phyloP scores from a whole-genome alignment of 2,797 vertebrate genomes.

The Aeoliscus strigatus region DNA sequence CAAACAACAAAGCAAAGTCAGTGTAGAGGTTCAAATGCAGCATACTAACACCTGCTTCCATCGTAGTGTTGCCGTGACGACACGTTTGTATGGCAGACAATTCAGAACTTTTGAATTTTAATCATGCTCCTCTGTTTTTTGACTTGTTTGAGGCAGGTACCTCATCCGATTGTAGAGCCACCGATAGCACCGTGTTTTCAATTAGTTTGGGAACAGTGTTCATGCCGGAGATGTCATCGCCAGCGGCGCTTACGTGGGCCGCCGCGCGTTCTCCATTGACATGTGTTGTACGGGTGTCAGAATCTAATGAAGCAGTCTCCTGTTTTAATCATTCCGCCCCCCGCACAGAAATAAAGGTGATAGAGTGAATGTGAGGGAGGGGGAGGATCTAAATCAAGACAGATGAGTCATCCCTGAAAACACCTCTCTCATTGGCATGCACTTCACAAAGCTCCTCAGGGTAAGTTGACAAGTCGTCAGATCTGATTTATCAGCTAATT shows the following conservation, averaged over 20 bases:
- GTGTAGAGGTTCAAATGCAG: too few species aligned
- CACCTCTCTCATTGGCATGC: slow-evolving; percentile 50
- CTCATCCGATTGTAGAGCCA: too few species aligned
- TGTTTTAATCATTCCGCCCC: slow-evolving; percentile 61
- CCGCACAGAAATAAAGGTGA: slow-evolving; percentile 22
- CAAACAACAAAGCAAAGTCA: too few species aligned
- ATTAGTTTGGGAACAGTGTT: slow-evolving; percentile 56
- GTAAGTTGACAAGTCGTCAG: slow-evolving; percentile 57
- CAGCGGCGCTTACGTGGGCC: slow-evolving; percentile 27
- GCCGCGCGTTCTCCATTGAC: slow-evolving; percentile 46
- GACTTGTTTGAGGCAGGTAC: too few species aligned
- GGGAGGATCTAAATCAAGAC: slow-evolving; percentile 12
- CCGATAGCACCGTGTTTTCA: slow-evolving; percentile 71
- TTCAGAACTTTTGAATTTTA: too few species aligned
- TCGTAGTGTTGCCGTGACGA: too few species aligned
- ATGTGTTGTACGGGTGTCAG: slow-evolving; percentile 56
- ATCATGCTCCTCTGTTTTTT: too few species aligned
- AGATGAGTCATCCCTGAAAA: slow-evolving; percentile 30
- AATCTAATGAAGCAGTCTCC: slow-evolving; percentile 62
- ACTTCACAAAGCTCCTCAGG: slow-evolving; percentile 52
- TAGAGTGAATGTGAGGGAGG: background rate
- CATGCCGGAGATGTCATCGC: slow-evolving; percentile 42
- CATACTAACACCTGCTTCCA: too few species aligned
- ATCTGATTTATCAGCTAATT: slow-evolving; percentile 64
- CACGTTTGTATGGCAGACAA: too few species aligned